These are phyloP conservation scores for Serrognathus titanus DNA, from an alignment of 2,888 invertebrate species.

Conservation along the genomic window DNA sequence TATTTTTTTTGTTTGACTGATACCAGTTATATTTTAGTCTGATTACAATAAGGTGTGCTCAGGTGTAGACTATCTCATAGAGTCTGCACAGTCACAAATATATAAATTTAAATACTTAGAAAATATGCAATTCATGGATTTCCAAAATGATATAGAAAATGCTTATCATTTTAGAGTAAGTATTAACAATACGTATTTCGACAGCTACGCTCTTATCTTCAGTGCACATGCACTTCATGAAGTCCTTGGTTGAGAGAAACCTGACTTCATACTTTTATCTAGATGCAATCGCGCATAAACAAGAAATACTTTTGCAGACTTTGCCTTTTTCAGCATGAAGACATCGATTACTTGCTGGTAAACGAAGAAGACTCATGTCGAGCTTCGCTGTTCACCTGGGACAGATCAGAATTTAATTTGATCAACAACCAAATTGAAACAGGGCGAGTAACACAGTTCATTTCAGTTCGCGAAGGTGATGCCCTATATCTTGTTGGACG, in stretches of 20 bases:
- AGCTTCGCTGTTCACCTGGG: slow-evolving; percentile 49
- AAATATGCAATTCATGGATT: slow-evolving; percentile 40
- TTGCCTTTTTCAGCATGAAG: slow-evolving; percentile 27
- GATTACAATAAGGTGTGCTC: slow-evolving; percentile 41
- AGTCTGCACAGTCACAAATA: slow-evolving; percentile 42
- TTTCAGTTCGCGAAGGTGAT: slow-evolving; percentile 39
- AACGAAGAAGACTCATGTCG: slow-evolving; percentile 46
- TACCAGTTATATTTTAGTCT: slow-evolving; percentile 31
- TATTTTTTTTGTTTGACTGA: background rate
- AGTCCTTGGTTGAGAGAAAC: no score
- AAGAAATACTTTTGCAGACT: slow-evolving; percentile 2
- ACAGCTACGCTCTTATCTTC: no score
- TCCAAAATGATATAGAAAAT: slow-evolving; percentile 33
- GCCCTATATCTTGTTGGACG: slow-evolving; percentile 45
- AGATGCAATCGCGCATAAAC: no score
- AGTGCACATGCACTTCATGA: no score
- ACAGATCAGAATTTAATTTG: slow-evolving; percentile 33
- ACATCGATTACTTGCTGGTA: slow-evolving; percentile 44
- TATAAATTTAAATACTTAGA: slow-evolving; percentile 54
- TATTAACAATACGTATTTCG: no score
- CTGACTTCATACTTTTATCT: no score
- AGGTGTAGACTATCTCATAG: slow-evolving; percentile 35
- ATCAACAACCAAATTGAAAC: slow-evolving; percentile 41
- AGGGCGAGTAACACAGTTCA: slow-evolving; percentile 50
- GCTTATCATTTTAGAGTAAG: slow-evolving; percentile 40